Percentiles rank a stretch among this genome's conserved stretches.
Conservation (phyloP, 2,888 invertebrate genomes). For the Tenthredo scrophulariae region DNA sequence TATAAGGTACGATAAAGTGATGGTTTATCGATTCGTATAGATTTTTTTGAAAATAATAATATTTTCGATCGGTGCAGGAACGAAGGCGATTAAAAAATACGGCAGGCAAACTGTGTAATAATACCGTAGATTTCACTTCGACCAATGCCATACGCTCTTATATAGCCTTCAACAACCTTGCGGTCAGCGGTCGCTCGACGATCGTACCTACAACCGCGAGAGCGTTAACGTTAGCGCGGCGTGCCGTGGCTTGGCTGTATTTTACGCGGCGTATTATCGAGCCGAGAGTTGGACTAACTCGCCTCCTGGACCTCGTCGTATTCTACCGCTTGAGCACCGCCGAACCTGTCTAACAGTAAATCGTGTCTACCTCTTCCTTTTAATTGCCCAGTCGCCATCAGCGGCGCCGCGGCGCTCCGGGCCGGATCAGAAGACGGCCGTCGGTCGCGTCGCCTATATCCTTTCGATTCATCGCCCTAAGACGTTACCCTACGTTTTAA, state of each 20-base stretch:
- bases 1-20: neutral
- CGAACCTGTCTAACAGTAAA: conserved; percentile 49
- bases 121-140: conserved; percentile 43
- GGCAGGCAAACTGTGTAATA: conserved; percentile 18
- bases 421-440: conserved; percentile 40
- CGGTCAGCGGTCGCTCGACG: conserved; percentile 42
- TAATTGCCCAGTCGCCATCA: conserved; percentile 46
- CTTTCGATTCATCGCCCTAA: conserved; percentile 7
- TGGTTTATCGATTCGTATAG: neutral
- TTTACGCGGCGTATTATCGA: conserved; percentile 38
- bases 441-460: conserved; percentile 17
- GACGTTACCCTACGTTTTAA: neutral
- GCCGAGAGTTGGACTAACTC: neutral
- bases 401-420: conserved; percentile 49
- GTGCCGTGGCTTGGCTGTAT: conserved; percentile 19
- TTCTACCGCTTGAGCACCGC: conserved; percentile 12
- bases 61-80: neutral
- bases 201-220: conserved; percentile 20
- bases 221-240: neutral
- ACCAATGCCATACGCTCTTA: conserved; percentile 37
- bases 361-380: conserved; percentile 53
- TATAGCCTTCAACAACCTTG: conserved; percentile 48
- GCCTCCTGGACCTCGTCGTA: conserved; percentile 1
- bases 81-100: neutral
- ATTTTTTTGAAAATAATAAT: neutral